Evolutionary conservation across 2,888 invertebrate species (phyloP).

Genomic region (Invenusta paracnida): DNA sequence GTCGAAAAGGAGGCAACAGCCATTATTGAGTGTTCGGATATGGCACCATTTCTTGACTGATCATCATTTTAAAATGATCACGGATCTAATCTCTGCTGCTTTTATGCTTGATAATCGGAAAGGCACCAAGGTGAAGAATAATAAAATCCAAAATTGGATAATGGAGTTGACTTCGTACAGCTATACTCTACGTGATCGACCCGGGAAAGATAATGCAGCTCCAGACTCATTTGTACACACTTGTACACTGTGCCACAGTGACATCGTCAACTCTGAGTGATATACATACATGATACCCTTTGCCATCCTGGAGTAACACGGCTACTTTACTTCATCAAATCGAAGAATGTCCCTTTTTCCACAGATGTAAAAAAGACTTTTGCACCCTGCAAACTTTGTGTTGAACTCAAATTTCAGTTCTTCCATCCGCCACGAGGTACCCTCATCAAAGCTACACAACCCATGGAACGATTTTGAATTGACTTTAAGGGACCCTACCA

Average conservation of each 20-base stretch:
- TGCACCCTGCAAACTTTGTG: constrained; percentile 34
- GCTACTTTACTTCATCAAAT: constrained; percentile 41
- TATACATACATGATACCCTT: constrained; percentile 37
- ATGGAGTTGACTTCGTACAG: constrained; percentile 1
- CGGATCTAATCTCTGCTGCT: constrained; percentile 28
- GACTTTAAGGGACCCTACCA: too few species aligned
- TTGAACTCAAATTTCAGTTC: too few species aligned
- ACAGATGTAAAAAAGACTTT: constrained; percentile 36
- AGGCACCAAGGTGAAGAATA: constrained; percentile 31
- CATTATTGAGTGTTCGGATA: neutral
- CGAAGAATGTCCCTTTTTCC: constrained; percentile 44
- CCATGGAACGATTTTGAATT: too few species aligned
- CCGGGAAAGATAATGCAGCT: constrained; percentile 6
- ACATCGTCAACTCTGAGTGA: neutral
- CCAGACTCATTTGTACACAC: constrained; percentile 26
- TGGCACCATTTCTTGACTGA: constrained; percentile 32
- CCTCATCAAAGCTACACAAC: too few species aligned
- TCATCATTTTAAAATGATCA: constrained; percentile 44
- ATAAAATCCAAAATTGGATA: constrained; percentile 31
- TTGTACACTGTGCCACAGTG: neutral
- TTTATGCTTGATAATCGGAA: constrained; percentile 44
- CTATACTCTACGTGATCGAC: constrained; percentile 27
- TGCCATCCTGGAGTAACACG: constrained; percentile 45
- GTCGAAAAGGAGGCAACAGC: constrained; percentile 44
- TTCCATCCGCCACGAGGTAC: too few species aligned